Conservation (phyloP, 2,113 vertebrate species). For the Peromyscus leucopus region DNA sequence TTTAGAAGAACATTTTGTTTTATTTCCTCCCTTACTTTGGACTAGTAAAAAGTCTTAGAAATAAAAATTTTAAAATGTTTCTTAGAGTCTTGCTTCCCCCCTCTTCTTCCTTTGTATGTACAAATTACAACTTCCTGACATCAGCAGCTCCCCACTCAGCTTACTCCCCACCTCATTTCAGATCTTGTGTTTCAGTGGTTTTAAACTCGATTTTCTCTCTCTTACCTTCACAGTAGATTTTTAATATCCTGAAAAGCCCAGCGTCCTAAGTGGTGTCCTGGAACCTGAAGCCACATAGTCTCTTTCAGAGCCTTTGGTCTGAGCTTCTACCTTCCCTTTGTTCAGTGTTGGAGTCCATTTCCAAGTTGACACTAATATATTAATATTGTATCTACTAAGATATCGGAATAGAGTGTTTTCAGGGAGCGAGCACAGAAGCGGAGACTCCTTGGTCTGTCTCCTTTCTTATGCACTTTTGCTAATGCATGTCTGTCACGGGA, state of each 20-base stretch:
- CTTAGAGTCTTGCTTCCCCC: background rate
- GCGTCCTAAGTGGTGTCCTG: slow-evolving; percentile 21
- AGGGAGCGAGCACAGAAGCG: slow-evolving; percentile 60
- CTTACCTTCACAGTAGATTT: slow-evolving; percentile 37
- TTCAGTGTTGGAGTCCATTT: slow-evolving; percentile 45
- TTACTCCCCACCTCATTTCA: slow-evolving; percentile 45
- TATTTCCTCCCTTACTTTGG: slow-evolving; percentile 18
- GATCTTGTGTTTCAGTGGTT: slow-evolving; percentile 59
- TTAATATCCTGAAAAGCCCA: slow-evolving; percentile 31
- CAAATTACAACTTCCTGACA: slow-evolving; percentile 39
- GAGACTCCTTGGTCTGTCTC: slow-evolving; percentile 62
- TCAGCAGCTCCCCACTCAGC: background rate
- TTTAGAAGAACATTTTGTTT: background rate
- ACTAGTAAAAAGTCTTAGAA: background rate
- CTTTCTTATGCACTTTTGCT: slow-evolving; percentile 63
- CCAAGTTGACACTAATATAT: slow-evolving; percentile 31
- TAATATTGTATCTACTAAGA: slow-evolving; percentile 61
- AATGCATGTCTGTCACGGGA: slow-evolving; percentile 67
- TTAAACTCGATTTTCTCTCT: slow-evolving; percentile 76
- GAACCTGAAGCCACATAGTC: slow-evolving; percentile 66
- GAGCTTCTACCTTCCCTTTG: slow-evolving; percentile 37
- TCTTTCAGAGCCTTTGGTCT: slow-evolving; percentile 57
- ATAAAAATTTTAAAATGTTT: slow-evolving; percentile 45
- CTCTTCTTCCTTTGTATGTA: slow-evolving; percentile 3
- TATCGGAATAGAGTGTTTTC: slow-evolving; percentile 67